phyloP scores from a whole-genome alignment of 2,888 invertebrate genomes.

The Girardia tigrina region DNA sequence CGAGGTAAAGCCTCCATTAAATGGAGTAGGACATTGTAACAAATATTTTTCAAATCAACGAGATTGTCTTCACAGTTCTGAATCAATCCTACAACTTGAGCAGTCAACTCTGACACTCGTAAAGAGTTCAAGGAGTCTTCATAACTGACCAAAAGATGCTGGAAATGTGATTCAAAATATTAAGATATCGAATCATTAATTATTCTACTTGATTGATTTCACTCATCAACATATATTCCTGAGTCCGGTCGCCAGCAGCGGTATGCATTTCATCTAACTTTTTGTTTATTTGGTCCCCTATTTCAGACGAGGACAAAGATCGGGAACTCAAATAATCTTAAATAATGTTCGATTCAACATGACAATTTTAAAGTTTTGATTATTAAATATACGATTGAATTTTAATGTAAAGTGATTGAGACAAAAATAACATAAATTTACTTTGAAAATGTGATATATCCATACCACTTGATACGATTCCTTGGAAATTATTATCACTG shows the following conservation, averaged over 20 bases:
- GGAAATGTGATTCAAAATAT: neutral
- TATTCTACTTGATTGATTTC: neutral
- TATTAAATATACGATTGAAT: neutral
- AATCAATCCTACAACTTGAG: conserved; percentile 3
- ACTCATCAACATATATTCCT: conserved; percentile 17
- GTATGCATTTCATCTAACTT: neutral
- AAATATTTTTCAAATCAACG: conserved; percentile 90
- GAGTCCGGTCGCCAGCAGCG: conserved; percentile 3
- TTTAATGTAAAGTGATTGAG: neutral
- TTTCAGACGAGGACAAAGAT: neutral
- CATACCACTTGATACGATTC: conserved; percentile 7
- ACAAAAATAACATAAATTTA: too few relatives aligned
- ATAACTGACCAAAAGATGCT: conserved; percentile 15
- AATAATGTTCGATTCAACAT: neutral
- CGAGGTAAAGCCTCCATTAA: conserved; percentile 97
- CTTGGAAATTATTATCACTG: conserved; percentile 3
- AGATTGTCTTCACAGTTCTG: conserved; percentile 18
- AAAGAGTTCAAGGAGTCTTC: conserved; percentile 3
- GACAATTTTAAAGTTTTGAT: neutral
- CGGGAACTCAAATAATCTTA: conserved; percentile 2
- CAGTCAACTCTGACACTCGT: neutral
- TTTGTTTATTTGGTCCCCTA: neutral
- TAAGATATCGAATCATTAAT: neutral
- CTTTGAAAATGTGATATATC: conserved; percentile 9
- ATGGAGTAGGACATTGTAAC: conserved; percentile 89